These are phyloP conservation scores for Onychomys torridus DNA, from an alignment of 2,797 vertebrate species.

Conservation along the genomic window DNA sequence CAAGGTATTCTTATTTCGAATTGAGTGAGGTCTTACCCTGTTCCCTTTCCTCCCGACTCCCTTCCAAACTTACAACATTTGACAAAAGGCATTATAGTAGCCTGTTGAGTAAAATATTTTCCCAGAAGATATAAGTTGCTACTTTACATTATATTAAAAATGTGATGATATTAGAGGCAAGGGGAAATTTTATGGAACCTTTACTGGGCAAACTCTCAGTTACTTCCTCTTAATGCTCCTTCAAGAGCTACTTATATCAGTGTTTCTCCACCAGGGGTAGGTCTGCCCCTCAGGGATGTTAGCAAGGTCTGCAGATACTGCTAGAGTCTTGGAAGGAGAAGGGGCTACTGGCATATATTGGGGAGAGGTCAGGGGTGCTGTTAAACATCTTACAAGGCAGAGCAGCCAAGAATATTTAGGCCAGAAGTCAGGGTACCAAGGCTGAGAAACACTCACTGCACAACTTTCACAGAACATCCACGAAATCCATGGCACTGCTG, in stretches of 20 bases:
- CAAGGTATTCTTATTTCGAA: neutral
- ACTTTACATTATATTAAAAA: neutral
- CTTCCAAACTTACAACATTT: neutral
- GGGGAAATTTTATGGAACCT: neutral
- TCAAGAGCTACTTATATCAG: neutral
- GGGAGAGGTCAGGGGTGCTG: neutral
- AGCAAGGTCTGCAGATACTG: neutral
- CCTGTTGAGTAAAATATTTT: neutral
- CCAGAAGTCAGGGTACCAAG: neutral
- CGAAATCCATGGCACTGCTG: neutral
- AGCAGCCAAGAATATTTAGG: neutral
- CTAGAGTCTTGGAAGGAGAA: neutral
- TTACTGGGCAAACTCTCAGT: neutral
- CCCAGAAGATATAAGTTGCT: neutral
- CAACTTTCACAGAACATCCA: neutral
- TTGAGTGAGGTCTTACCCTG: neutral
- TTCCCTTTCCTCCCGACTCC: neutral
- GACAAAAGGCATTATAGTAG: neutral
- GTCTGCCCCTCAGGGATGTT: neutral
- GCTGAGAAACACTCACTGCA: neutral
- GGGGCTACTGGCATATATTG: neutral
- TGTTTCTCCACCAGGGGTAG: neutral
- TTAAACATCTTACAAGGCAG: neutral
- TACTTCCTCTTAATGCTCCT: neutral
- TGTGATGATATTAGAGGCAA: fast-evolving